These are phyloP conservation scores for Tineola bisselliella DNA, from an alignment of 2,888 invertebrate species.

Conservation along the genomic window DNA sequence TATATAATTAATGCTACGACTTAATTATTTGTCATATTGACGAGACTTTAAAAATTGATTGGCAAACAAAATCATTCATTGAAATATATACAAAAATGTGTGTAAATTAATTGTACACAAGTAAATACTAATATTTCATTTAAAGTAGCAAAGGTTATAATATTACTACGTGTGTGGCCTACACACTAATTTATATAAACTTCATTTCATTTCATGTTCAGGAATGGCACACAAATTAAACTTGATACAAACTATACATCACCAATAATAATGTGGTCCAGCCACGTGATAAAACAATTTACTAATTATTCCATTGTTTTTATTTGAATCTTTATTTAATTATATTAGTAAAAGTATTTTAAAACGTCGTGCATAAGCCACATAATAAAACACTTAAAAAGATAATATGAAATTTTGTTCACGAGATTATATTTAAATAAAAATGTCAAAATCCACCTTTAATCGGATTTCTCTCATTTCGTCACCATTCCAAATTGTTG, in stretches of 20 bases:
- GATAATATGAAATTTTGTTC: constrained; percentile 13
- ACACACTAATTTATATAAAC: not conserved
- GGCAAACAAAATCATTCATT: not conserved
- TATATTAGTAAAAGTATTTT: too few relatives aligned
- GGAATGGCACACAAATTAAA: not conserved
- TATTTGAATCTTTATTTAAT: too few relatives aligned
- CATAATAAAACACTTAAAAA: not conserved
- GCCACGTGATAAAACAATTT: too few relatives aligned
- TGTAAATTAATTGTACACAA: not conserved
- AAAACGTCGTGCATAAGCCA: not conserved
- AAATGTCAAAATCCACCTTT: too few relatives aligned
- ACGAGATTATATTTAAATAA: constrained; percentile 3
- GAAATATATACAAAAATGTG: not conserved
- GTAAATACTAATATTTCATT: not conserved
- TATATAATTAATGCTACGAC: not conserved
- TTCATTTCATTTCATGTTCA: not conserved
- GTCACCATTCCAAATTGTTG: not conserved
- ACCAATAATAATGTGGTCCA: too few relatives aligned
- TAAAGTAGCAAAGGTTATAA: not conserved
- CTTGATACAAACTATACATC: too few relatives aligned
- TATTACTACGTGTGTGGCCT: constrained; percentile 1
- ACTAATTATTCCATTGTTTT: too few relatives aligned
- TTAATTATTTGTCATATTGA: not conserved
- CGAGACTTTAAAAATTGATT: not conserved
- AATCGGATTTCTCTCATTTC: too few relatives aligned